Conservation (phyloP, 2,113 vertebrate species). For the Corydoras sp. region DNA sequence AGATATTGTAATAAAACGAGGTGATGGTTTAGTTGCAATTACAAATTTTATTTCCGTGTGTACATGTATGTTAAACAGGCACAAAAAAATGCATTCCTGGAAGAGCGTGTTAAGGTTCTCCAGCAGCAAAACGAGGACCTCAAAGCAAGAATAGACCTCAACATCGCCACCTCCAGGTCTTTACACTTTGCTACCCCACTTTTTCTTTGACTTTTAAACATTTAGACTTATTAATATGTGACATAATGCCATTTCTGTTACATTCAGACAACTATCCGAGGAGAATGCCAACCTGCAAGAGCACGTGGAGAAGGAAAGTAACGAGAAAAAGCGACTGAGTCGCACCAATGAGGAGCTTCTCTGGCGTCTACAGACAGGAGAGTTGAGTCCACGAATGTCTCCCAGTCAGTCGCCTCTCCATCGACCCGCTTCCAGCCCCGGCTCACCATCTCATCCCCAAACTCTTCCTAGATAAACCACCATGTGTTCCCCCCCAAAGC, state of each 20-base stretch:
- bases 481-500: not conserved
- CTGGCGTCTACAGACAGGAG: conserved; percentile 91
- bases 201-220: no score
- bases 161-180: conserved; percentile 84
- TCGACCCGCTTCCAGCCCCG: conserved; percentile 64
- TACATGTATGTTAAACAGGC: conserved; percentile 66
- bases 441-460: conserved; percentile 67
- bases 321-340: conserved; percentile 94
- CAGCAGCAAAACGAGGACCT: conserved; percentile 96
- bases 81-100: conserved; percentile 87
- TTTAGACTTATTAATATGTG: not conserved
- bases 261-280: conserved; percentile 83
- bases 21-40: no score
- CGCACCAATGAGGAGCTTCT: conserved; percentile 92
- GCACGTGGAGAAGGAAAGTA: conserved; percentile 86
- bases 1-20: no score
- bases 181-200: conserved; percentile 10
- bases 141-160: conserved; percentile 85
- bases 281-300: conserved; percentile 94
- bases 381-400: conserved; percentile 83
- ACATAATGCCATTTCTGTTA: conserved; percentile 1
- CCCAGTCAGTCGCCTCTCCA: conserved; percentile 74
- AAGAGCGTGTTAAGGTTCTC: conserved; percentile 86
- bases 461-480: conserved; percentile 39
- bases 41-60: conserved; percentile 1